phyloP scores from a whole-genome alignment of 2,113 vertebrate genomes.

The Bucco capensis region DNA sequence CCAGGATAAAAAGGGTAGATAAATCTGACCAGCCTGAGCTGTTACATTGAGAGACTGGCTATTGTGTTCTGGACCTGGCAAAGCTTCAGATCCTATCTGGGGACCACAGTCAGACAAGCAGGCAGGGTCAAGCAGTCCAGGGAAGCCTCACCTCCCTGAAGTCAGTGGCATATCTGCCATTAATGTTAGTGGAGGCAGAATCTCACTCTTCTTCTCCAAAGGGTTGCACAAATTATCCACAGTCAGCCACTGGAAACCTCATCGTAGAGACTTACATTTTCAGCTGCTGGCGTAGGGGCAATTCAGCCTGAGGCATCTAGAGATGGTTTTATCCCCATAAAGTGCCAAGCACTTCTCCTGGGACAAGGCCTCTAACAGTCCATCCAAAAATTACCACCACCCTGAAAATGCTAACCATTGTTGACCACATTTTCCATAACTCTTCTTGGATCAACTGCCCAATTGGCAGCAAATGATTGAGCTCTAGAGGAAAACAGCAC shows the following conservation, averaged over 20 bases:
- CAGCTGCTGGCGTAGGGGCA: not conserved
- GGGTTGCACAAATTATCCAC: not conserved
- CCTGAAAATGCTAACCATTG: not conserved
- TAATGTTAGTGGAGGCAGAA: not conserved
- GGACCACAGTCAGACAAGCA: not conserved
- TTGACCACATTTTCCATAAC: not conserved
- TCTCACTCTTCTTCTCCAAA: not conserved
- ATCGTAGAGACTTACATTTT: not conserved
- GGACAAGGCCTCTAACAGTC: not conserved
- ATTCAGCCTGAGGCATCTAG: not conserved
- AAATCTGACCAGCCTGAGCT: not conserved
- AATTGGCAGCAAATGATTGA: not conserved
- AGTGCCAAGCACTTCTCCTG: not conserved
- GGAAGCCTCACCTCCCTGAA: not conserved
- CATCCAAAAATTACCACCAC: not conserved
- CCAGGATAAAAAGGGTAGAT: not conserved
- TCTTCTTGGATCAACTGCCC: not conserved
- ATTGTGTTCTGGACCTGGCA: not conserved
- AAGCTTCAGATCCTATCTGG: not conserved
- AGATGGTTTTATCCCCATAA: not conserved
- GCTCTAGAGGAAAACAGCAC: conserved; percentile 2
- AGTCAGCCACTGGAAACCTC: not conserved
- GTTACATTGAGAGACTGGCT: not conserved
- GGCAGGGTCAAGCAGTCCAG: not conserved
- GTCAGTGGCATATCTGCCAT: not conserved